Evolutionary conservation across 2,888 invertebrate genomes (phyloP), one percentile per base, ranked within the genome.

Genomic region (Thera obeliscata): DNA sequence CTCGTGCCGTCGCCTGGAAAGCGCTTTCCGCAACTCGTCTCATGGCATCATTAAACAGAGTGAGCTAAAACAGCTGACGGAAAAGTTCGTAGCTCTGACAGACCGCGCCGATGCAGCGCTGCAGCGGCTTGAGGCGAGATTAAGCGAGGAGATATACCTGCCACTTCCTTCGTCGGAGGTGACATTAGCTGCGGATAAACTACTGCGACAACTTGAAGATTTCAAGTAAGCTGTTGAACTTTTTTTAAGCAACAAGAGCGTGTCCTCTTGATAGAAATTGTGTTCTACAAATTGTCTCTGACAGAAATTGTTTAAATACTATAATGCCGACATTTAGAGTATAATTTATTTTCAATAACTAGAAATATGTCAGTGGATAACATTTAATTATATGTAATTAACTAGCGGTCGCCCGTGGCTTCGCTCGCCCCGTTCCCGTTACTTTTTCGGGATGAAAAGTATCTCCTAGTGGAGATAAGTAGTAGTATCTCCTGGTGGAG

Each of bases 91-190:
- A 50, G 90, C 87, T 11, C 75, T 94, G 70, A 93, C 93, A 2
- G 87, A 94, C 71, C 82, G 91, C 70, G 91, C 94, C 0, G 93
- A 94, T 66, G 85, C 89, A 60, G 90, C 90, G n/a, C 82, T 93
- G 43, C 89, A 90, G 74, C 82, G 85, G 7, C 79, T 94, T 59
- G 92, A 94, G 70, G 79, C 80, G n/a, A 83, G 86, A 64, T 69
- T 93, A 9, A 82, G 79, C 36, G 86, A 85, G 43, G 88, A 89
- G 41, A 61, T 52, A 0, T 87, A 87, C 2, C 86, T 81, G 58
- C 78, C 83, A 0, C 74, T 78, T 1, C 80, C 82, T 5, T 64
- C 81, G 0, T 87, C 91, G 0, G 90, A 91, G n/a, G 84, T 89
- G 8, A 86, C 89, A 2, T 86, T 85, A 0, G 90, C 80, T 2